Base-by-base conservation (phyloP, 92 coral and sea anemone genomes). In the Siderastrea radians region DNA sequence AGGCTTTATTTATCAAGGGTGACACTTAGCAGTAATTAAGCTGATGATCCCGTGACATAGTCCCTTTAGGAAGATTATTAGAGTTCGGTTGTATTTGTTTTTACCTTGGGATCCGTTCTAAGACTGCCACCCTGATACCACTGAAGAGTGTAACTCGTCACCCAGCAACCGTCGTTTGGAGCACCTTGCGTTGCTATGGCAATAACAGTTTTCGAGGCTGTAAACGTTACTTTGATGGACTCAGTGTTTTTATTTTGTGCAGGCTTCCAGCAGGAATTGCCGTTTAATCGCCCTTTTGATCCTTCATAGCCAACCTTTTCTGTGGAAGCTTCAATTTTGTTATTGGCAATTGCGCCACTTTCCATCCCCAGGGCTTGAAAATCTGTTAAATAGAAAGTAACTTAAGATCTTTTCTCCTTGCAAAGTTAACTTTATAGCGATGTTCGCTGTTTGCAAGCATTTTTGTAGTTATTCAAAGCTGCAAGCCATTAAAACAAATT, bases 181-280 rank as follows among this genome's bases (percentile, higher is more conserved):
- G 80, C 61, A 19, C 87, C 87, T 62, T 84, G 87, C 44, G 87
- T 84, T 1, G 87, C 87, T 49, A 84, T 74, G 63, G 81, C 87
- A 60, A 15, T n/a, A 44, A 84, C 60, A 11, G 51, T 84, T 43
- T 19, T 60, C 52, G 5, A 2, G 63, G 51, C 7, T 50, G 4
- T 5, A 51, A 84, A 74, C 2, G 3, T 17, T 12, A 84, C 64
- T 7, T 2, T 26, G 14, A 84, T 63, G 73, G 49, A 14, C 43
- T 61, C 62, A 19, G 9, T 6, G 3, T 1, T 1, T 14, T 0
- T 13, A 15, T 48, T 49, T 6, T 8, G 4, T 38, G 14, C 1
- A 12, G 87, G 65, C 63, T 49, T 84, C 87, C 87, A 73, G 45
- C 80, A 73, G 19, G 80, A 61, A 4, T 19, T 49, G 14, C 73